Percentiles rank a stretch among this genome's conserved stretches.
These are phyloP conservation scores for Eupithecia tripunctaria DNA, from an alignment of 2,888 invertebrate species.

Conservation along the genomic window DNA sequence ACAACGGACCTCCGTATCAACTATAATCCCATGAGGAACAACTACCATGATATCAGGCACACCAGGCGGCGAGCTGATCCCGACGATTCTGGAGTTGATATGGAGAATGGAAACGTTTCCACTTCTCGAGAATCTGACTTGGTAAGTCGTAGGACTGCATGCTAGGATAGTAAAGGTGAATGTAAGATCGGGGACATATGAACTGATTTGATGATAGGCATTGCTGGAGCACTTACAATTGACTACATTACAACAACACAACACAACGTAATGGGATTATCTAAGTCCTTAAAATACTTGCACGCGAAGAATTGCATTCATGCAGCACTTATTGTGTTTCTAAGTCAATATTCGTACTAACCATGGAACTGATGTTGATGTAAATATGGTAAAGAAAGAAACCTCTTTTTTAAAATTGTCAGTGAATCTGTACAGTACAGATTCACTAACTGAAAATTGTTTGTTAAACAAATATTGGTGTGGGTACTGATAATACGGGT, in stretches of 20 bases:
- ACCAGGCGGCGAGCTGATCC: constrained; percentile 66
- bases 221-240: neutral
- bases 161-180: neutral
- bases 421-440: neutral
- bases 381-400: too few species aligned
- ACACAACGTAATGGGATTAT: constrained; percentile 27
- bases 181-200: neutral
- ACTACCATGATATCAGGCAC: constrained; percentile 62
- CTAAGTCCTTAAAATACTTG: constrained; percentile 20
- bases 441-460: constrained; percentile 17
- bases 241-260: constrained; percentile 8
- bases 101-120: constrained; percentile 75
- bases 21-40: constrained; percentile 70
- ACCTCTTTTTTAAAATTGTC: neutral
- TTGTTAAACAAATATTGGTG: constrained; percentile 11
- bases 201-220: neutral
- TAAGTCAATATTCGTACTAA: neutral
- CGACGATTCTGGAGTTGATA: constrained; percentile 79
- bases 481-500: too few species aligned
- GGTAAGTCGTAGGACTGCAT: constrained; percentile 65
- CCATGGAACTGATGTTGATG: too few species aligned
- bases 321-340: constrained; percentile 29
- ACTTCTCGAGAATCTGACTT: constrained; percentile 73
- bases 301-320: constrained; percentile 28
- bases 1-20: constrained; percentile 74